Base-by-base conservation (phyloP, 2,113 vertebrate species). In the Caloenas nicobarica region DNA sequence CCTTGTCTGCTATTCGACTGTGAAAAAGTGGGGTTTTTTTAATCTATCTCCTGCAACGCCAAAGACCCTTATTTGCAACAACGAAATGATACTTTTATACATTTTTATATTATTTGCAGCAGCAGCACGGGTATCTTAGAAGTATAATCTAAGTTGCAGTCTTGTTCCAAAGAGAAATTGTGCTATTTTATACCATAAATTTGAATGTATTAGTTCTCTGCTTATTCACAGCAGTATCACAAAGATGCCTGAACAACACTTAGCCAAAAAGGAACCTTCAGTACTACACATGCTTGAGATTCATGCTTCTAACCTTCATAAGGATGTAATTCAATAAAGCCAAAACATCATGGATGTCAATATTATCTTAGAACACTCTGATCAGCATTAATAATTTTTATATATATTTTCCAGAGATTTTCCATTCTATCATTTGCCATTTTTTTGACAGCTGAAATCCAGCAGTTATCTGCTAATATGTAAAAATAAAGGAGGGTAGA, bases 11-110 rank as follows among this genome's bases (percentile, higher is more conserved):
- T 34, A 70, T 70, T 36, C 66, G n/a, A 31, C 5, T 14, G 33
- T 42, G 36, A 21, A 42, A 29, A 42, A 48, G 18, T 4, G 36
- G 14, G 10, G 16, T 13, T 1, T 25, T 10, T 18, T 54, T n/a
- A 19, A 19, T 46, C 44, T 46, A 40, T 50, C 31, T 46, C 40
- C 74, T 46, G 10, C 56, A 28, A 21, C 21, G 34, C 51, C 57
- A 10, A 46, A 66, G 68, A 31, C 62, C 31, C 29, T 76, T 22
- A 40, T 3, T 1, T 21, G 19, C 36, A 57, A 18, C 26, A 48
- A 64, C 13, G 1, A 4, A 48, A 25, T 28, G 1, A 10, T 53
- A 38, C 36, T 70, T 62, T 3, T 9, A 1, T 18, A 34, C 9
- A 5, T 36, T 66, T 4, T 68, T 18, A 16, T 57, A 26, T 21